A percentile compares a stretch with the other conserved stretches of the same genome.
phyloP scores from a whole-genome alignment of 2,888 invertebrate genomes.

The Andrena praecox region DNA sequence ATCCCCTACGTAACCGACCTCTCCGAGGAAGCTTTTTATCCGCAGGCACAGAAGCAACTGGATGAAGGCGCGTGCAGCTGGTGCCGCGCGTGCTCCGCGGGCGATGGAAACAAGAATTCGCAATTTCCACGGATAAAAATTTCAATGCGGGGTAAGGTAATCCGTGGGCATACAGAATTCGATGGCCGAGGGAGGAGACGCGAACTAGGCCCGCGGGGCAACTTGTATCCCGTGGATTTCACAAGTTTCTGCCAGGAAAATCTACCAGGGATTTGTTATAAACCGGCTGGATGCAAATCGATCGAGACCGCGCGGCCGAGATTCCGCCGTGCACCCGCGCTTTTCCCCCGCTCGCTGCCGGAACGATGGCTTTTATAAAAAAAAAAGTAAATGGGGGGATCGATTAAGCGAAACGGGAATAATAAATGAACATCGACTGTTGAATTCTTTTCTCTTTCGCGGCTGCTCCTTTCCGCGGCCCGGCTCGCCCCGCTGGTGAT shows the following conservation, averaged over 20 bases:
- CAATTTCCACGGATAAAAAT: conserved; percentile 50
- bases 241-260: conserved; percentile 50
- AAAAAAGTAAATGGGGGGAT: conserved; percentile 23
- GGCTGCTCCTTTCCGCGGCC: conserved; percentile 2
- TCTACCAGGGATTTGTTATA: conserved; percentile 53
- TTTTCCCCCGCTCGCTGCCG: not conserved
- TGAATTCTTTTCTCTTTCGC: conserved; percentile 13
- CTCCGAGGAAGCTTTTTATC: conserved; percentile 5
- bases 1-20: conserved; percentile 6
- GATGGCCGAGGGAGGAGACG: conserved; percentile 38
- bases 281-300: conserved; percentile 46
- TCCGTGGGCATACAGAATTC: conserved; percentile 47
- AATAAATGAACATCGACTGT: conserved; percentile 46
- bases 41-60: not conserved
- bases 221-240: conserved; percentile 44
- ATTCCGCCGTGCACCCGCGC: conserved; percentile 1
- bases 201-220: conserved; percentile 8
- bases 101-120: conserved; percentile 40
- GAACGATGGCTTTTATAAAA: not conserved
- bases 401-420: conserved; percentile 43
- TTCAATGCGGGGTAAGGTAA: conserved; percentile 40
- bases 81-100: conserved; percentile 6
- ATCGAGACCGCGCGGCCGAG: not conserved
- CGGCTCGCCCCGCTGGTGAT: conserved; percentile 33
- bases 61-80: conserved; percentile 1